A percentile compares a stretch with the other conserved stretches of the same genome.
These are phyloP conservation scores for Otocyon megalotis DNA, from an alignment of 2,113 vertebrate genomes.

Conservation along the genomic window DNA sequence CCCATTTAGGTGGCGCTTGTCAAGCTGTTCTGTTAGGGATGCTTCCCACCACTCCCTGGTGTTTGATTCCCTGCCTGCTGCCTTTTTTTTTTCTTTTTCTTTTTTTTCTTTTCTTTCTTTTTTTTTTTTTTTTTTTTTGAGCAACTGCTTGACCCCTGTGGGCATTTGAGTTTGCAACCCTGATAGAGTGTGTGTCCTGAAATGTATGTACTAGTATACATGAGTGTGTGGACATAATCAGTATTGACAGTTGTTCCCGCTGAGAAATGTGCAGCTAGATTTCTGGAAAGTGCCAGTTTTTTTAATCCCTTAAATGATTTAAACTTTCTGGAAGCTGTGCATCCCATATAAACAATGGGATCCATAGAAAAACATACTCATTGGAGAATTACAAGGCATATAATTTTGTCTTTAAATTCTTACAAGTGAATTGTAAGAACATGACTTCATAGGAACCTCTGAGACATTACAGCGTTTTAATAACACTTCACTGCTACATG, in stretches of 20 bases:
- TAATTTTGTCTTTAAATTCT: slow-evolving; percentile 90
- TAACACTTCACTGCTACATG: slow-evolving; percentile 86
- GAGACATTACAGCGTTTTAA: slow-evolving; percentile 87
- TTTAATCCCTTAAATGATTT: slow-evolving; percentile 84
- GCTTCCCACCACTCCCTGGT: background rate
- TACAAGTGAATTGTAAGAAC: slow-evolving; percentile 87
- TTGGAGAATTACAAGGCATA: slow-evolving; percentile 85
- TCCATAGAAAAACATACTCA: slow-evolving; percentile 83
- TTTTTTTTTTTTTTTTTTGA: no score
- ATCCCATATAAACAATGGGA: slow-evolving; percentile 86
- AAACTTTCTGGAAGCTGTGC: slow-evolving; percentile 85
- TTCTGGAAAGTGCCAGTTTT: slow-evolving; percentile 72
- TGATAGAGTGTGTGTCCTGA: background rate
- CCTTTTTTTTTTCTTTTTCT: background rate
- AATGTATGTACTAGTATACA: rapidly evolving
- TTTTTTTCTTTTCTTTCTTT: background rate
- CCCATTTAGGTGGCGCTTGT: background rate
- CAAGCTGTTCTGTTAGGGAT: background rate
- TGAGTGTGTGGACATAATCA: rapidly evolving
- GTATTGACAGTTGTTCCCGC: background rate
- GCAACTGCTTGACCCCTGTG: background rate
- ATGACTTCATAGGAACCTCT: slow-evolving; percentile 89
- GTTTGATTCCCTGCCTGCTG: background rate
- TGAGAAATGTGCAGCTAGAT: slow-evolving; percentile 53
- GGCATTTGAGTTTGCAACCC: background rate